Percentiles rank a stretch among this genome's conserved stretches.
These are phyloP conservation scores for Heliconius hewitsoni DNA, from an alignment of 1,140 invertebrate species.

Conservation along the genomic window DNA sequence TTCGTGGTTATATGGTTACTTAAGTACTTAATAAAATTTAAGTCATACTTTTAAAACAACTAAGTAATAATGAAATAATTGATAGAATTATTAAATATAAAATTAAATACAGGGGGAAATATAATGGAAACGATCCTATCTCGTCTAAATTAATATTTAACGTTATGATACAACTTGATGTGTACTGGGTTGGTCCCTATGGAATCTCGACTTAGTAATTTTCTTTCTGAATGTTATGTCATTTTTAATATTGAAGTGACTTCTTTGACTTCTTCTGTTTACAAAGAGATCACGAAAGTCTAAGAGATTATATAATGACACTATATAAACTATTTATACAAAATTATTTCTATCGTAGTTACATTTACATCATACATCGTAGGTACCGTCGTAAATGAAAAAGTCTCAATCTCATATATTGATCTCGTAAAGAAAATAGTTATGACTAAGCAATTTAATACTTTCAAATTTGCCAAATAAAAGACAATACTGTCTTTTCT, in stretches of 20 bases:
- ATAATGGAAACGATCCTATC: constrained; percentile 58
- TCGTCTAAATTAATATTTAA: constrained; percentile 75
- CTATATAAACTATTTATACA: constrained; percentile 27
- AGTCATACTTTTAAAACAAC: too few relatives aligned
- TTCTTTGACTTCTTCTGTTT: constrained; percentile 64
- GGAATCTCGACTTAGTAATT: constrained; percentile 76
- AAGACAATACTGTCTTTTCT: too few relatives aligned
- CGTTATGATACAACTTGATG: constrained; percentile 74
- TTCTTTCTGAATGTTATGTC: constrained; percentile 77
- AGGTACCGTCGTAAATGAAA: not conserved
- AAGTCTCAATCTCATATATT: not conserved
- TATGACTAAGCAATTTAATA: not conserved
- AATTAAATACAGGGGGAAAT: constrained; percentile 24
- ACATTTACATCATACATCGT: not conserved
- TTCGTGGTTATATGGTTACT: too few relatives aligned
- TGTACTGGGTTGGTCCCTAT: constrained; percentile 67
- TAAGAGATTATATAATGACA: constrained; percentile 60
- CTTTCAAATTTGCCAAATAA: too few relatives aligned
- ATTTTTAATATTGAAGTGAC: constrained; percentile 77
- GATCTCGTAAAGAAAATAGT: not conserved
- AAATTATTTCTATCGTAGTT: not conserved
- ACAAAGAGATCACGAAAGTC: constrained; percentile 62
- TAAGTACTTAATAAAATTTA: too few relatives aligned
- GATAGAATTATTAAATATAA: too few relatives aligned
- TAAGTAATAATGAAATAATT: too few relatives aligned